Percentiles rank a stretch among this genome's conserved stretches.
These are phyloP conservation scores for Acromyrmex echinatior DNA, from an alignment of 1,140 invertebrate species.

Conservation along the genomic window DNA sequence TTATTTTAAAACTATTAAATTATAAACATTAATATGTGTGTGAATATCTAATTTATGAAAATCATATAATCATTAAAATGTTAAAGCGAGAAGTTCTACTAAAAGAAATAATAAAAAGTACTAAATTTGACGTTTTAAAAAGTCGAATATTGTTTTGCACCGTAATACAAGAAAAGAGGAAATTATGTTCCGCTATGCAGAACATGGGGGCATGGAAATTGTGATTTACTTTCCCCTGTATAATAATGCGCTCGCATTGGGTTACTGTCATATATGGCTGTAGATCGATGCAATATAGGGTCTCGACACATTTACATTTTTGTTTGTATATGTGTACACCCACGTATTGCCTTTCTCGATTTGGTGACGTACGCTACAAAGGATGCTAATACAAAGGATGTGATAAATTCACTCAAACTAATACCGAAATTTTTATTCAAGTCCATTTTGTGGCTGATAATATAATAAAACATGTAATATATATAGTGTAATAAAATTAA, in stretches of 20 bases:
- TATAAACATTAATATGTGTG: background rate
- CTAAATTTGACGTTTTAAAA: background rate
- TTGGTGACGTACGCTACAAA: background rate
- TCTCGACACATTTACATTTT: slow-evolving; percentile 66
- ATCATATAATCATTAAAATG: background rate
- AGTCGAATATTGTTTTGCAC: slow-evolving; percentile 63
- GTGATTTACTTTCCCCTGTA: slow-evolving; percentile 81
- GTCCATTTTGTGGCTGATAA: background rate
- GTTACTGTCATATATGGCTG: slow-evolving; percentile 66
- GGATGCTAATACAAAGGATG: background rate
- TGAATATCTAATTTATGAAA: slow-evolving; percentile 7
- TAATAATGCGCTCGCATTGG: slow-evolving; percentile 75
- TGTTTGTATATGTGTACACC: slow-evolving; percentile 44
- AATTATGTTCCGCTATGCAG: slow-evolving; percentile 77
- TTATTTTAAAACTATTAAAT: background rate
- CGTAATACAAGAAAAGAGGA: slow-evolving; percentile 70
- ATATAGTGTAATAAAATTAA: background rate
- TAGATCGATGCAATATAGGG: slow-evolving; percentile 43
- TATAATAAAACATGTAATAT: background rate
- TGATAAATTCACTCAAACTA: slow-evolving; percentile 29
- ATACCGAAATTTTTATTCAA: background rate
- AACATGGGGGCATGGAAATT: slow-evolving; percentile 74
- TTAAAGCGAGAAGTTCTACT: background rate
- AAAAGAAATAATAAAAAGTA: background rate
- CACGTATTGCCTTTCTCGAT: slow-evolving; percentile 25